Evolutionary conservation across 1,140 invertebrate species (phyloP), one percentile per base, ranked within the genome.

Genomic region (Psilanteris sp.): DNA sequence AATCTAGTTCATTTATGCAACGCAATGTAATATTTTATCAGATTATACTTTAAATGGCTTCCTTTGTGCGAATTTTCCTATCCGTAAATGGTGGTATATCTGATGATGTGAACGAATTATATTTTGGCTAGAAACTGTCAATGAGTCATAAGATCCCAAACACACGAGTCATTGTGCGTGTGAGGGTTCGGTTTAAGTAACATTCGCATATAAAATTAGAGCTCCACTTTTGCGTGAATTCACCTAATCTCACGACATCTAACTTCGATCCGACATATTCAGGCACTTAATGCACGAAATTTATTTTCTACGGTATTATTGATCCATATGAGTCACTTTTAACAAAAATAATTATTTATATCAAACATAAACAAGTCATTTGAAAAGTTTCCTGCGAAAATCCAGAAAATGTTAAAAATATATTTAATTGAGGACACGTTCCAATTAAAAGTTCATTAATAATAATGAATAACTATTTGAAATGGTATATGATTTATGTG

Each of bases 211-310:
- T 36, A 34, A 59, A 24, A 18, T 1, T 13, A 13, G 29, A 36
- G 29, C 11, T 61, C 39, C 13, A 61, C 43, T 64, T 50, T 64
- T 64, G 26, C 36, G 41, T 32, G 27, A 43, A 22, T 22, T 32
- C 27, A 18, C 36, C 36, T 64, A 64, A 52, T 64, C 59, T 64
- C 59, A 50, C 44, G 44, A 50, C 59, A 64, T 64, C 59, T 48
- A 61, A 9, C 22, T 48, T 48, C 57, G 43, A 61, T 61, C 43
- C 43, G 24, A 13, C 31, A 34, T 31, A 39, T 18, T 24, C 9
- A 3, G 14, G 41, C 24, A 29, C 15, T 27, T 20, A 57, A 20
- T 44, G 59, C 27, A 41, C 41, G 11, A 22, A 50, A 64, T 50
- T 50, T 64, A 50, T 64, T 50, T 32, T 2, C 57, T 26, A 3